These are phyloP conservation scores for Hylaeus volcanicus DNA, from an alignment of 1,140 invertebrate genomes.

Conservation along the genomic window DNA sequence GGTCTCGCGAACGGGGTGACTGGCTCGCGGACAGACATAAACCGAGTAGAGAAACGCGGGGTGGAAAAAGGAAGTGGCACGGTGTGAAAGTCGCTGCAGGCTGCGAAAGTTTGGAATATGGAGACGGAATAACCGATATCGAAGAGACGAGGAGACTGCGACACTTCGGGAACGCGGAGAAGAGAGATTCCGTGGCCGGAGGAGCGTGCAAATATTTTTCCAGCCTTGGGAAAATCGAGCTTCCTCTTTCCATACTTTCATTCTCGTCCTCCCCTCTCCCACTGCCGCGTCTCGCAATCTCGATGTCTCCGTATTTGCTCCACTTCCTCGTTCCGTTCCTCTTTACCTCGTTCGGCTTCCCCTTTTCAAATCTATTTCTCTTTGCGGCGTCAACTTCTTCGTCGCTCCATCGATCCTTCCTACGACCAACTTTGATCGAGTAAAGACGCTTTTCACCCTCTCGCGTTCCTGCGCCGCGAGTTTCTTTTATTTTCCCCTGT, in stretches of 20 bases:
- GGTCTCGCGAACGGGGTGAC: background rate
- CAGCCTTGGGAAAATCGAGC: constrained; percentile 51
- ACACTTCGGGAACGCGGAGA: background rate
- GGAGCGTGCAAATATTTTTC: constrained; percentile 61
- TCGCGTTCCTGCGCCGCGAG: background rate
- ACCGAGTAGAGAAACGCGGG: background rate
- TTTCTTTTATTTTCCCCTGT: constrained; percentile 15
- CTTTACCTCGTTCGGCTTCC: constrained; percentile 3
- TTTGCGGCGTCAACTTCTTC: background rate
- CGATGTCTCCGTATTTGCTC: constrained; percentile 48
- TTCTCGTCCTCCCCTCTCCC: background rate
- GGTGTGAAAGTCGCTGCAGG: constrained; percentile 57
- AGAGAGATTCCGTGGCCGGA: constrained; percentile 11
- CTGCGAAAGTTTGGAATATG: constrained; percentile 61
- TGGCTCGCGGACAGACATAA: background rate
- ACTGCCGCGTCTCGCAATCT: constrained; percentile 26
- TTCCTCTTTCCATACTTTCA: constrained; percentile 21
- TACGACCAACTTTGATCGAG: constrained; percentile 16
- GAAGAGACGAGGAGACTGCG: constrained; percentile 39
- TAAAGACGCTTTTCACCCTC: constrained; percentile 21
- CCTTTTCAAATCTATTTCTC: constrained; percentile 3
- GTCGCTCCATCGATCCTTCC: background rate
- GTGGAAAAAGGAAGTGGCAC: constrained; percentile 12
- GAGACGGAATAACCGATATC: constrained; percentile 61
- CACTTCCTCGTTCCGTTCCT: constrained; percentile 38